These are phyloP conservation scores for Alaudala cheleensis DNA, from an alignment of 2,113 vertebrate species.

Conservation along the genomic window DNA sequence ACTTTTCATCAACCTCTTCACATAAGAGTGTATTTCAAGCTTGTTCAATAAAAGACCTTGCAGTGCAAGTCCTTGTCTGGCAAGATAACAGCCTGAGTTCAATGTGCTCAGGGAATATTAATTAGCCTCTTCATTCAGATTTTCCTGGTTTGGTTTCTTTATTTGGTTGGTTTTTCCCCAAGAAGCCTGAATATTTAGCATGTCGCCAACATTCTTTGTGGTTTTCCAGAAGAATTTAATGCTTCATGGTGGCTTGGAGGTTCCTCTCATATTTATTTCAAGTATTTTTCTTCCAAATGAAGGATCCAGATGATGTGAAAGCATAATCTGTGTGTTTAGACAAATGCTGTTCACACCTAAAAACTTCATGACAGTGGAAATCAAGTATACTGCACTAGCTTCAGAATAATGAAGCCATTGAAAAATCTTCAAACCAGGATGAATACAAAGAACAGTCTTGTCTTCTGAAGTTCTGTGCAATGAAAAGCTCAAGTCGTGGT, in stretches of 20 bases:
- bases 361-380: background rate
- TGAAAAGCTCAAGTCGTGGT: background rate
- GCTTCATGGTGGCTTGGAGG: background rate
- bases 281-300: background rate
- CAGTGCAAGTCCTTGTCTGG: constrained; percentile 21
- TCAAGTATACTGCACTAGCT: background rate
- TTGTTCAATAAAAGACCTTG: constrained; percentile 2
- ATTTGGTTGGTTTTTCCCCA: background rate
- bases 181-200: background rate
- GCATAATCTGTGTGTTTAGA: background rate
- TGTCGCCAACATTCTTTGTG: background rate
- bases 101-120: background rate
- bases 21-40: constrained; percentile 6
- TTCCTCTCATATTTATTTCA: background rate
- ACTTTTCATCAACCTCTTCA: constrained; percentile 21
- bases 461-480: background rate
- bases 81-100: constrained; percentile 46
- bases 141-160: background rate
- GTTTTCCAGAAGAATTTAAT: constrained; percentile 35
- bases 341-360: background rate
- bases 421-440: constrained; percentile 27
- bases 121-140: constrained; percentile 25
- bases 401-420: constrained; percentile 21
- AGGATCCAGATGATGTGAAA: background rate
- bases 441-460: constrained; percentile 23